Evolutionary conservation across 2,888 invertebrate species (phyloP), one percentile per base, ranked within the genome.

Genomic region (Agrotis segetum): DNA sequence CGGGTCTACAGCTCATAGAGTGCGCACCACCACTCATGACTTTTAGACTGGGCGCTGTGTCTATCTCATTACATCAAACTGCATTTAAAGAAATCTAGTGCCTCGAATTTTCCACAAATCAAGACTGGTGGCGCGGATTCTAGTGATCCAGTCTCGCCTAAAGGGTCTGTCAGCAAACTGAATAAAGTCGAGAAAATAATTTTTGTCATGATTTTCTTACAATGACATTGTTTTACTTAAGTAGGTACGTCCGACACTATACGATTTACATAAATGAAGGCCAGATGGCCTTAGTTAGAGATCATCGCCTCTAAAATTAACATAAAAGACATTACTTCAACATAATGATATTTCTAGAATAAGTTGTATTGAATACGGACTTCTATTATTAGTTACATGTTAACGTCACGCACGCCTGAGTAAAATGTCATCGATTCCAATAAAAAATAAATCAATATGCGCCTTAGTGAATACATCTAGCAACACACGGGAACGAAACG

Each of bases 191-290:
- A n/a, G n/a, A n/a, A n/a, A n/a, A n/a, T n/a, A 24, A 55, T 63
- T 60, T 76, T 52, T 49, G 29, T 46, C 58, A 49, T 21, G 49
- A 71, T 67, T 65, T 63, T 61, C 52, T 67, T 52, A 59, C 47
- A 63, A 24, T 34, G 47, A 69, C 66, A 58, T 74, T 70, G 68
- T 76, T 66, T 64, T 60, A 63, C 52, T 58, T 71, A 71, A 24
- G 14, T 59, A 50, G 11, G 11, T 40, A 40, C 40, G 44, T 34
- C 60, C 11, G 64, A 59, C 55, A 56, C 52, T 52, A 19, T 19
- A 46, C 11, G 34, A 71, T 79, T 80, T 64, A 80, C 80, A 76
- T 80, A 66, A 55, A 66, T 56, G 76, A 80, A 80, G 80, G 76
- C 71, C 76, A 68, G 7, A 5, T 17, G 14, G 24, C 71, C 21